Evolutionary conservation across 2,797 vertebrate species (phyloP).

Genomic region (Harpagifer antarcticus): DNA sequence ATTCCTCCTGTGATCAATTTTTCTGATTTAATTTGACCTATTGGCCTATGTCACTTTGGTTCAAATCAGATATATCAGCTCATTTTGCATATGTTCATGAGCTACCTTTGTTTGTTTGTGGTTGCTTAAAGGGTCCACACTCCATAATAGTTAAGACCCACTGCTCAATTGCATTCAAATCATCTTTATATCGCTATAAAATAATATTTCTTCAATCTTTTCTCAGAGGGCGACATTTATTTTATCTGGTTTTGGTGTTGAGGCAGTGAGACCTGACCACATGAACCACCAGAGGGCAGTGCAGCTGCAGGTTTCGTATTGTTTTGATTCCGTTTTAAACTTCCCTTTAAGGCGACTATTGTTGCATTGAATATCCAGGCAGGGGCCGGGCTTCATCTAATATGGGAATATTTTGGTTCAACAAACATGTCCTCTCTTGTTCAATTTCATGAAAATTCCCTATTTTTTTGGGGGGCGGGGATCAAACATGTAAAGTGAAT

Average conservation of each 20-base stretch:
- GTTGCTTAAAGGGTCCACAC: neutral
- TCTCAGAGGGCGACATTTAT: neutral
- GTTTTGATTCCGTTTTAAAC: neutral
- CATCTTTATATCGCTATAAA: neutral
- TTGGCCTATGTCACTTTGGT: too few relatives aligned
- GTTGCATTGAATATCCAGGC: slow-evolving; percentile 41
- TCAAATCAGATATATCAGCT: too few relatives aligned
- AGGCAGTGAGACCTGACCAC: neutral
- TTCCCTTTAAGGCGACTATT: neutral
- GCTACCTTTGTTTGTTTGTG: too few relatives aligned
- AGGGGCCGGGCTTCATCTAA: slow-evolving; percentile 35
- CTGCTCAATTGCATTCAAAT: neutral
- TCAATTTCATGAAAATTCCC: neutral
- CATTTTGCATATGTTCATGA: too few relatives aligned
- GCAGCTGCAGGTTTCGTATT: neutral
- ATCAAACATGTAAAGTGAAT: neutral
- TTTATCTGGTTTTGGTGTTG: neutral
- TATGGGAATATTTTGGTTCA: neutral
- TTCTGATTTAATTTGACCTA: neutral
- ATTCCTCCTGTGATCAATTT: too few relatives aligned
- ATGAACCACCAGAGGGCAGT: neutral
- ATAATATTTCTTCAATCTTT: neutral
- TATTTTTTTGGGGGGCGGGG: neutral
- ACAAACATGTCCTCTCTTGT: slow-evolving; percentile 15
- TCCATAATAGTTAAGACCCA: neutral